These are phyloP conservation scores for Hipposideros armiger DNA, from an alignment of 2,113 vertebrate genomes.

Conservation along the genomic window DNA sequence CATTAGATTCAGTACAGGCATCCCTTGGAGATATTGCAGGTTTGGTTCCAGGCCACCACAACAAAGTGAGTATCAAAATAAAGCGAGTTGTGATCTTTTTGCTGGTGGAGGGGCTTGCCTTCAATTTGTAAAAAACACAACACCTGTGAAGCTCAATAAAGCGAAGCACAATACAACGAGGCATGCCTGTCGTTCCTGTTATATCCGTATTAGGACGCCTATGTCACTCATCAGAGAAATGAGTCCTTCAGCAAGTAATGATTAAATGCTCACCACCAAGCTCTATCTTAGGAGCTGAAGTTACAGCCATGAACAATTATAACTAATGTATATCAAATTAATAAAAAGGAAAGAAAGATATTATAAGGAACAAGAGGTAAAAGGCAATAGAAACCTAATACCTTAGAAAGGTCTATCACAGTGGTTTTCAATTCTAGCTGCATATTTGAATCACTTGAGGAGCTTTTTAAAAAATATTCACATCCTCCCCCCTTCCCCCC, in stretches of 20 bases:
- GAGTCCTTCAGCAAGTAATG: background rate
- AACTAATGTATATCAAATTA: background rate
- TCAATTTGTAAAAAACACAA: background rate
- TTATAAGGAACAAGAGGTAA: background rate
- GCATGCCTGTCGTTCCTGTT: too few species aligned
- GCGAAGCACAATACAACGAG: background rate
- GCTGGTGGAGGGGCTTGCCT: background rate
- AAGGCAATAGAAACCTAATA: background rate
- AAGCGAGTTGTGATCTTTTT: too few species aligned
- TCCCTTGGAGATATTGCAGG: background rate
- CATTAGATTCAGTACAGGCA: rapidly evolving
- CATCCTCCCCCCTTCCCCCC: rapidly evolving
- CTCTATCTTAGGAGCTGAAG: background rate
- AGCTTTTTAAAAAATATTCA: background rate
- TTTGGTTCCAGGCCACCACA: too few species aligned
- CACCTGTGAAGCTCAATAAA: background rate
- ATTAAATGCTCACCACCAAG: too few species aligned
- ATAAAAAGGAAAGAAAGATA: background rate
- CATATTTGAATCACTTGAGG: background rate
- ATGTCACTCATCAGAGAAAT: background rate
- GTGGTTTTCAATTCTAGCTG: background rate
- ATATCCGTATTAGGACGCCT: background rate
- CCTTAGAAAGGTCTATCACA: background rate
- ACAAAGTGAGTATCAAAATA: too few species aligned
- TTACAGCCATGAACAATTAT: background rate